Conservation (phyloP, 2,888 invertebrate genomes). For the Poecilobothrus nobilitatus region DNA sequence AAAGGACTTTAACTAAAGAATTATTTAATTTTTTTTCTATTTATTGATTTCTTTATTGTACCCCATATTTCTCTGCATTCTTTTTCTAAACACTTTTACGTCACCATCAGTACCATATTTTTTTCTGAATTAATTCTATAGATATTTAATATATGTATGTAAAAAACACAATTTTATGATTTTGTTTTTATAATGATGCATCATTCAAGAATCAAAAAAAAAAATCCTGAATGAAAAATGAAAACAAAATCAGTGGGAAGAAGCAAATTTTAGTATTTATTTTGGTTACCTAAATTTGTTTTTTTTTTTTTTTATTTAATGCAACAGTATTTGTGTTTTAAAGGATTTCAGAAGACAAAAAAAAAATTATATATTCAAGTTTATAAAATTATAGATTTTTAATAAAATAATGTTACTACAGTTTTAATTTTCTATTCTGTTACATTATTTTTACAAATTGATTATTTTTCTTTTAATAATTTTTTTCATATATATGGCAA, state of each 20-base stretch:
- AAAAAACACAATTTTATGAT: not conserved
- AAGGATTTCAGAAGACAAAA: no score
- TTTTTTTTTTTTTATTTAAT: no score
- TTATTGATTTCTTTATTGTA: not conserved
- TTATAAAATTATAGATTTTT: no score
- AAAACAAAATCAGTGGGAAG: not conserved
- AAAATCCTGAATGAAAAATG: not conserved
- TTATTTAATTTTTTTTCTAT: not conserved
- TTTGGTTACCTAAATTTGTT: not conserved
- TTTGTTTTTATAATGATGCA: not conserved
- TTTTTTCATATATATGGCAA: no score
- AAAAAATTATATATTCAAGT: no score
- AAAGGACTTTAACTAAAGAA: not conserved
- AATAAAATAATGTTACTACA: no score
- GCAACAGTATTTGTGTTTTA: no score
- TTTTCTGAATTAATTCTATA: no score
- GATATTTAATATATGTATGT: not conserved
- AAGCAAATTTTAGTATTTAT: not conserved
- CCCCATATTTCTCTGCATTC: not conserved
- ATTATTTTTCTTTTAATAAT: no score
- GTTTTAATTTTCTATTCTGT: no score
- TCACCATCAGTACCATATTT: no score
- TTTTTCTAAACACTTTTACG: not conserved
- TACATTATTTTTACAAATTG: no score
- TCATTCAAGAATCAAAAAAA: not conserved